These are phyloP conservation scores for Camponotus floridanus DNA, from an alignment of 1,140 invertebrate genomes.

Conservation along the genomic window DNA sequence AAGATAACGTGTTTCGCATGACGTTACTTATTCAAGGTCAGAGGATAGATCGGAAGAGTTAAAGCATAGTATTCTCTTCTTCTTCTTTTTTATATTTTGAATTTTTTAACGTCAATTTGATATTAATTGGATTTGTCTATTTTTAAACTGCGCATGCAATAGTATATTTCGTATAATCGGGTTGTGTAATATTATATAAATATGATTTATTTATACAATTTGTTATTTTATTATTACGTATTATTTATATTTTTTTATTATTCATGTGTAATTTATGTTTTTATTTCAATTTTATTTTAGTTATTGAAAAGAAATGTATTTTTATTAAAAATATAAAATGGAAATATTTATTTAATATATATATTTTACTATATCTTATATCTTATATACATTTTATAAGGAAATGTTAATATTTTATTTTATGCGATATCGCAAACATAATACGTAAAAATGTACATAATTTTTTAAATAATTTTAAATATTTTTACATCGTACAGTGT, in stretches of 20 bases:
- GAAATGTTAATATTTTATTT: background rate
- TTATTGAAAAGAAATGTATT: background rate
- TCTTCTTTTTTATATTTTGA: background rate
- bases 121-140: too few relatives aligned
- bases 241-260: background rate
- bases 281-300: background rate
- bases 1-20: constrained; percentile 79
- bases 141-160: background rate
- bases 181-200: background rate
- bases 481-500: too few relatives aligned
- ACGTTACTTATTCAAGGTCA: constrained; percentile 85
- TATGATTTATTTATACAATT: background rate
- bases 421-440: background rate
- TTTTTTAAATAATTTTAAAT: constrained; percentile 4
- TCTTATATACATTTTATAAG: background rate
- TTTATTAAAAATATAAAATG: background rate
- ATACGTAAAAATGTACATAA: background rate
- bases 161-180: background rate
- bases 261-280: background rate
- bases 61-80: constrained; percentile 16
- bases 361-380: background rate
- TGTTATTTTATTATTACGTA: background rate
- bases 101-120: background rate
- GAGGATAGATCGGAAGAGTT: constrained; percentile 71
- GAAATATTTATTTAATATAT: background rate